Base-by-base conservation (phyloP, 2,113 vertebrate genomes). In the Ailuropoda melanoleuca region DNA sequence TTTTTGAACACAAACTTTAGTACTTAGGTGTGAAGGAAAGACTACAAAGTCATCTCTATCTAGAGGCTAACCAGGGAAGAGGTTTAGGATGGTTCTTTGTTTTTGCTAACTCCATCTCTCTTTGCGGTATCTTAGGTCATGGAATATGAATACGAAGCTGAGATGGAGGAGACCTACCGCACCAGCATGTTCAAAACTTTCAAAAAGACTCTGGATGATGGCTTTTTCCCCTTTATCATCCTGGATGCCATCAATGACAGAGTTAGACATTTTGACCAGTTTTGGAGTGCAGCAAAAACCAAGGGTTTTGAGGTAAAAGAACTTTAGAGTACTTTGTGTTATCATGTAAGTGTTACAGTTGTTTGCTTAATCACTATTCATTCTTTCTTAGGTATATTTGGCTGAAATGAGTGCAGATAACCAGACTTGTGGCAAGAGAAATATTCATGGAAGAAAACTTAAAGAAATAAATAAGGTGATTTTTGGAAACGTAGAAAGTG, bases 131-230 rank as follows among this genome's bases (percentile, higher is more conserved):
- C 74, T 60, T 97, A 99, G 99, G 99, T 99, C 78, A 99, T 99
- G 96, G 99, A 99, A 90, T 99, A 99, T 4, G 99, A 99, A 97
- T 99, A 99, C 85, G 99, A 99, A 98, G 99, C 99, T 7, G 99
- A 99, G 94, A 99, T 99, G 99, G 99, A 99, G 97, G 99, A 99
- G 62, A 99, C 99, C 0, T 99, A 99, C 95, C 99, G 99, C 55
- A 99, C 98, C 98, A 99, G 99, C 98, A 99, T 99, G 99, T 99
- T 99, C 66, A 99, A 99, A 99, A 99, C 99, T 8, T 99, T 99
- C 96, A 99, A 99, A 98, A 99, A 99, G 98, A 99, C 99, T 4
- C 98, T 99, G 95, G 99, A 99, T 75, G 99, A 99, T 24, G 99
- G 99, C 17, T 99, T 99, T 98, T 99, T 99, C 88, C 99, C 99